Conservation (phyloP, 2,888 invertebrate genomes). For the Leptinotarsa haldemani region DNA sequence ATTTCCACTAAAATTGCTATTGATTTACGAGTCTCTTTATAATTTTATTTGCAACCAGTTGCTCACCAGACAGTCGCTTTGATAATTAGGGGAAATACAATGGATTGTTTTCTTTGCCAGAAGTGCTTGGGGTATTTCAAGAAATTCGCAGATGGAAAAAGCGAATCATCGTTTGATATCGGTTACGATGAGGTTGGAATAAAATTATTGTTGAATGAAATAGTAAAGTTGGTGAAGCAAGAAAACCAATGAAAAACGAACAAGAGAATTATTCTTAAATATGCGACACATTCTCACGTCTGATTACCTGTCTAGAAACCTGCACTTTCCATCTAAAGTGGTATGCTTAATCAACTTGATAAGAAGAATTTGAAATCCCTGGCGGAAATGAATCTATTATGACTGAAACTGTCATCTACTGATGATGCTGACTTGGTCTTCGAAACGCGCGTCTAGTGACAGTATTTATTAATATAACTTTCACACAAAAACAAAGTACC, state of each 20-base stretch:
- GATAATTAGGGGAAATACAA: slow-evolving; percentile 34
- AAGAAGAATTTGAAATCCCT: too few relatives aligned
- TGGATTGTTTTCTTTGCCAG: slow-evolving; percentile 26
- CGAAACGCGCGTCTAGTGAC: too few relatives aligned
- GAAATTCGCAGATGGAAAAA: slow-evolving; percentile 11
- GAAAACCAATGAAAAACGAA: background rate
- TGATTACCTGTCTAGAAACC: too few relatives aligned
- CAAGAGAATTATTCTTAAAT: too few relatives aligned
- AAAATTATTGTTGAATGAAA: background rate
- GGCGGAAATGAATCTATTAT: too few relatives aligned
- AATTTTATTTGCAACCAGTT: slow-evolving; percentile 58
- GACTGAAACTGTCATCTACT: too few relatives aligned
- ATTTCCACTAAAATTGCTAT: slow-evolving; percentile 61
- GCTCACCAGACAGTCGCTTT: slow-evolving; percentile 35
- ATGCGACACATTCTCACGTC: too few relatives aligned
- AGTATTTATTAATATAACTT: too few relatives aligned
- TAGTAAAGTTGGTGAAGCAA: background rate
- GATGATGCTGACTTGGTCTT: too few relatives aligned
- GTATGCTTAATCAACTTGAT: too few relatives aligned
- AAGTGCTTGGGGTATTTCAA: slow-evolving; percentile 19
- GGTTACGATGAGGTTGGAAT: background rate
- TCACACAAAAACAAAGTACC: too few relatives aligned
- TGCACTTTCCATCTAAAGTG: too few relatives aligned
- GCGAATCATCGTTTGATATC: slow-evolving; percentile 1
- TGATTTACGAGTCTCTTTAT: slow-evolving; percentile 58